A percentile compares a stretch with the other conserved stretches of the same genome.
These are phyloP conservation scores for Dolichomitus sp. DNA, from an alignment of 2,888 invertebrate genomes.

Conservation along the genomic window DNA sequence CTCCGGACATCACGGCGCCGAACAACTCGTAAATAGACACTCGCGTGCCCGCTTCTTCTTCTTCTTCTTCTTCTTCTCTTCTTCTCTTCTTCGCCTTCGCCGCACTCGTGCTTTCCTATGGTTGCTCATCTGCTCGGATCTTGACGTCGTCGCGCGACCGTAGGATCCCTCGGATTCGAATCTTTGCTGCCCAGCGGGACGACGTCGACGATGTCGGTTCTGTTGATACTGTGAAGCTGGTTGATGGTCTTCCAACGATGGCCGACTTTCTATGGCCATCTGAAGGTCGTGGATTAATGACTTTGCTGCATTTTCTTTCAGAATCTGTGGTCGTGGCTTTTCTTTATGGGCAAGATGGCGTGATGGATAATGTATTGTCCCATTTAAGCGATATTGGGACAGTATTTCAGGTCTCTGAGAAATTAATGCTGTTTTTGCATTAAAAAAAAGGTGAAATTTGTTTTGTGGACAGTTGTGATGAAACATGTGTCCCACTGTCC, in stretches of 20 bases:
- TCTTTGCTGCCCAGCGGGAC: conserved; percentile 17
- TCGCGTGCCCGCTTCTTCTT: conserved; percentile 74
- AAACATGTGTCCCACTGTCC: too few relatives aligned
- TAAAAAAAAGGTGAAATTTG: too few relatives aligned
- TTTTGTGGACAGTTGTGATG: too few relatives aligned
- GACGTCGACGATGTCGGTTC: conserved; percentile 22
- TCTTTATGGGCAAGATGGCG: too few relatives aligned
- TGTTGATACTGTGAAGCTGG: background rate
- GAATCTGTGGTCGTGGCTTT: background rate
- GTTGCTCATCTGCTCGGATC: conserved; percentile 44
- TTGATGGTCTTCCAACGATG: conserved; percentile 28
- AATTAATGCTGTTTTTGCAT: too few relatives aligned
- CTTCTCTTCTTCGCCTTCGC: conserved; percentile 32
- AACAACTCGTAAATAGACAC: conserved; percentile 86
- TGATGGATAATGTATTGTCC: background rate
- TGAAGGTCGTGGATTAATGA: conserved; percentile 3
- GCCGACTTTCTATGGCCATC: conserved; percentile 29
- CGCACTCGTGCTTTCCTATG: conserved; percentile 36
- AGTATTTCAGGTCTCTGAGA: background rate
- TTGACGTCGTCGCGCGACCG: conserved; percentile 44
- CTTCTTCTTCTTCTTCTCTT: conserved; percentile 56
- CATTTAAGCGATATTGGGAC: background rate
- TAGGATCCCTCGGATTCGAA: conserved; percentile 13
- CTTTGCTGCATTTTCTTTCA: background rate
- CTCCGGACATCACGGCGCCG: conserved; percentile 86